Evolutionary conservation across 2,888 invertebrate genomes (phyloP).

Genomic region (Hemicrepidius hirtus): DNA sequence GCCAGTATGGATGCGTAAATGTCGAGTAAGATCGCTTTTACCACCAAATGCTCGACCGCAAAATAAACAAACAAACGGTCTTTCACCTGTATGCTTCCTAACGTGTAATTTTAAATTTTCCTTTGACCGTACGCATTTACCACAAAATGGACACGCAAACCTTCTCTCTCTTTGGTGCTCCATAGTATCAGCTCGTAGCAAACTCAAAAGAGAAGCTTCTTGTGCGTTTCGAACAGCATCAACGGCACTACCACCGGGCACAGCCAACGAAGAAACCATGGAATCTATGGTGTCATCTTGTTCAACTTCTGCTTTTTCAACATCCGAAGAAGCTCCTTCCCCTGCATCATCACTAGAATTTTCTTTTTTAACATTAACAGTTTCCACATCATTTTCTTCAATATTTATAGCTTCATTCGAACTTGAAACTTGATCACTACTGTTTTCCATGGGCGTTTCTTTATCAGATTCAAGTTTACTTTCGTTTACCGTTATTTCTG

Average conservation of each 20-base stretch:
- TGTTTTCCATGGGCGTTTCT: conserved; percentile 61
- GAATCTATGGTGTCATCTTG: conserved; percentile 86
- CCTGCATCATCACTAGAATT: conserved; percentile 65
- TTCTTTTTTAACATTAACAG: conserved; percentile 60
- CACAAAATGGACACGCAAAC: conserved; percentile 92
- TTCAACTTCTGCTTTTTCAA: conserved; percentile 70
- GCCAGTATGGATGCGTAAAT: conserved; percentile 91
- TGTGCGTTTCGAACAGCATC: conserved; percentile 73
- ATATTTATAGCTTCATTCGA: conserved; percentile 71
- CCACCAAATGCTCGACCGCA: conserved; percentile 93
- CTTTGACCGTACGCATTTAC: conserved; percentile 91
- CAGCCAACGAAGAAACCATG: conserved; percentile 70
- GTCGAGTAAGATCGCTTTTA: conserved; percentile 90
- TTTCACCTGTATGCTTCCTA: conserved; percentile 89
- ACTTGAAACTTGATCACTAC: conserved; percentile 71
- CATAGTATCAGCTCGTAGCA: conserved; percentile 78
- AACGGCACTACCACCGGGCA: conserved; percentile 71
- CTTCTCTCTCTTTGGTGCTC: conserved; percentile 82
- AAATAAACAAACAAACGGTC: conserved; percentile 93
- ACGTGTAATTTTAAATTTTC: conserved; percentile 92
- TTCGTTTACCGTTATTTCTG: conserved; percentile 56
- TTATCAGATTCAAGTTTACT: conserved; percentile 54
- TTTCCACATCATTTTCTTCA: conserved; percentile 70
- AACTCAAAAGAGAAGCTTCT: conserved; percentile 78
- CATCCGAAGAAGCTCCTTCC: conserved; percentile 66